phyloP scores from a whole-genome alignment of 2,797 vertebrate genomes.

The Natrix natrix region DNA sequence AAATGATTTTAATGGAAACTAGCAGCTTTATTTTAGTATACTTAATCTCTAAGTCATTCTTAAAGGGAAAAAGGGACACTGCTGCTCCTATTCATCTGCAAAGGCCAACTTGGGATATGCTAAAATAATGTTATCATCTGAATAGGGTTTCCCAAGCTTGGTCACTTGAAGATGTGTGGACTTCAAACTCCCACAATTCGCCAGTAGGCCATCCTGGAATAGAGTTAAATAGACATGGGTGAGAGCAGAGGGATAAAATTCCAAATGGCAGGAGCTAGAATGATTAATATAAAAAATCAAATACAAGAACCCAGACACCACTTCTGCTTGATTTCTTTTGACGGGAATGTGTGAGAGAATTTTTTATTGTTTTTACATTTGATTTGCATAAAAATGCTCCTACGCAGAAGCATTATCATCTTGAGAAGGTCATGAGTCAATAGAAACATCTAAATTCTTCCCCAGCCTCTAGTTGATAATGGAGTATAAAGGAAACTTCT shows the following conservation, averaged over 20 bases:
- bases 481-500: background rate
- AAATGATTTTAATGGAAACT: background rate
- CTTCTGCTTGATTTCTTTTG: background rate
- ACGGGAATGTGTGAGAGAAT: background rate
- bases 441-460: background rate
- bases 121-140: background rate
- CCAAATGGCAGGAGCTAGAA: background rate
- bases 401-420: background rate
- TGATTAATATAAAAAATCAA: background rate
- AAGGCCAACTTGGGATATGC: background rate
- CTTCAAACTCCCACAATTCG: background rate
- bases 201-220: background rate
- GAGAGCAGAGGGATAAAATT: background rate
- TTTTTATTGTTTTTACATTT: background rate
- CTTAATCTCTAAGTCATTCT: background rate
- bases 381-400: background rate
- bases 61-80: background rate
- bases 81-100: background rate
- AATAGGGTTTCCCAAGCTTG: background rate
- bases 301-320: background rate
- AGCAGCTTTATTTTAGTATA: background rate
- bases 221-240: background rate
- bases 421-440: background rate
- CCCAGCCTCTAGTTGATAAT: background rate
- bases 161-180: background rate